These are phyloP conservation scores for Gymnoscopelus microlampas DNA, from an alignment of 2,797 vertebrate species.

Conservation along the genomic window DNA sequence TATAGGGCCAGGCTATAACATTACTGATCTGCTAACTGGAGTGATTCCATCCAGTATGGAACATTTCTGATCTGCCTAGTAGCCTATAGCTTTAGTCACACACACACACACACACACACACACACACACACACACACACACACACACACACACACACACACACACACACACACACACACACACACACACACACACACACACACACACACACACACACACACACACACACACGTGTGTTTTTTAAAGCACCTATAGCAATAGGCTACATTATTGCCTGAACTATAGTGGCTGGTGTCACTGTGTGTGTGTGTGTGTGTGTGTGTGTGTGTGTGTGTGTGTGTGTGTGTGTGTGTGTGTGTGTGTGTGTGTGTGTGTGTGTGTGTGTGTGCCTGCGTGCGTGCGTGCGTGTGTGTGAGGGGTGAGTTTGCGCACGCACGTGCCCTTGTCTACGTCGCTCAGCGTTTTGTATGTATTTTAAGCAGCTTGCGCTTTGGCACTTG, in stretches of 20 bases:
- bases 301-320: neutral
- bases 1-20: neutral
- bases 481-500: conserved; percentile 34
- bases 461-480: conserved; percentile 56
- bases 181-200: too few relatives aligned
- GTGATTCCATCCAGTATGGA: neutral
- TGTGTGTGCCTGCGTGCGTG: conserved; percentile 26
- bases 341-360: conserved; percentile 19
- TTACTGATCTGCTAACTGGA: neutral
- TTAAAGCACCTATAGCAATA: too few relatives aligned
- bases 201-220: too few relatives aligned
- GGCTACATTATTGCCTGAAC: too few relatives aligned
- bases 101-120: too few relatives aligned
- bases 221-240: neutral
- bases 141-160: too few relatives aligned
- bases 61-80: too few relatives aligned
- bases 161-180: too few relatives aligned
- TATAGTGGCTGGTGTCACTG: neutral
- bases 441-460: conserved; percentile 53
- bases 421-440: conserved; percentile 17
- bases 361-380: neutral
- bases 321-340: conserved; percentile 2
- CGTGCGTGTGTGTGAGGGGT: neutral
- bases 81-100: too few relatives aligned
- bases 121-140: too few relatives aligned